Base-by-base conservation (phyloP, 2,113 vertebrate species). In the Bujurquina vittata region DNA sequence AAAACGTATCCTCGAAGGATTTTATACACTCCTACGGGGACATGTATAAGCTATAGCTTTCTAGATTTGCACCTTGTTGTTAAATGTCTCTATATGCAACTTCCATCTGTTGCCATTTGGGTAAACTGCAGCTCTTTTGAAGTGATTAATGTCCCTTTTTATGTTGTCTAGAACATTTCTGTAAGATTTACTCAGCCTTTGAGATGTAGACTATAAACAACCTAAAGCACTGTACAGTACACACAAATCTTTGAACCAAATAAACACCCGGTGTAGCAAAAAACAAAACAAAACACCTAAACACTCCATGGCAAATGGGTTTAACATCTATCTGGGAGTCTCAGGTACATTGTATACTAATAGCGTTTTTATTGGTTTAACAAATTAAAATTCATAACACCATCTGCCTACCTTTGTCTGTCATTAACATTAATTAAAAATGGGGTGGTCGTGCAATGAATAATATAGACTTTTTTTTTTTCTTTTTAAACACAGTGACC, bases 181-280 rank as follows among this genome's bases (percentile, higher is more conserved):
- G 57, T 7, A 59, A 31, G 76, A 84, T 91, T 88, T 86, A 84
- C 57, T 72, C 23, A 46, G 79, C 69, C 79, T 80, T 81, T 63
- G 81, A 74, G 80, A 59, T 65, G 65, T 46, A 60, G 60, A 54
- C 69, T 59, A 88, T 77, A 91, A 92, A 93, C 81, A 93, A 78
- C 75, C 52, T 55, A 73, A 85, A 91, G 84, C 58, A 4, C 61
- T 59, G 69, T 33, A 55, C 22, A 79, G 37, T 29, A 35, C 77
- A 74, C 23, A 4, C 40, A 26, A 69, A 73, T 58, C 85, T 91
- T 90, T 89, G 79, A 90, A 86, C 86, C 43, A 83, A 87, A 82
- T 72, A 83, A 91, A 89, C 77, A 75, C 9, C n/a, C 57, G 3
- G 31, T 29, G 17, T 10, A 14, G 69, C 29, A 20, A 37, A 77